phyloP scores from a whole-genome alignment of 2,888 invertebrate genomes.

The Trichopoda pennipes region DNA sequence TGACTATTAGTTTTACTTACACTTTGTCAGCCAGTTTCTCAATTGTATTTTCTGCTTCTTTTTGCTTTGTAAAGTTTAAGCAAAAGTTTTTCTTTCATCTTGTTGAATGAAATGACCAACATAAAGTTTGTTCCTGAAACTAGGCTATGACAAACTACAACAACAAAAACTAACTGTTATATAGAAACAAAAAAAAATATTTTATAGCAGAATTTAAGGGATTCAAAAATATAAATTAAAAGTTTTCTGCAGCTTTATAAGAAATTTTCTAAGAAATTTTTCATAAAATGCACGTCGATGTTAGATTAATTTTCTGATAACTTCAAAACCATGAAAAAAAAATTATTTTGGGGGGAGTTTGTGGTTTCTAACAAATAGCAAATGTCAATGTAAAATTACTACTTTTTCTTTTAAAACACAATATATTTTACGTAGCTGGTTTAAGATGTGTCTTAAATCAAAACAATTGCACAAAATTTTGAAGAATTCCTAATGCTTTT shows the following conservation, averaged over 20 bases:
- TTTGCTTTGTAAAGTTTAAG: conserved; percentile 24
- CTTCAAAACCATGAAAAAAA: not conserved
- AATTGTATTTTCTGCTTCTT: not conserved
- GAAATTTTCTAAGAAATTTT: not conserved
- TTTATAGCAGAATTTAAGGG: conserved; percentile 26
- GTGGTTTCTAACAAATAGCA: no score
- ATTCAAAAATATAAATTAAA: conserved; percentile 6
- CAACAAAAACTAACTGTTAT: conserved; percentile 10
- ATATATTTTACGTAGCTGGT: no score
- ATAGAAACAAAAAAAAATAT: not conserved
- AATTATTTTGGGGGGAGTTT: no score
- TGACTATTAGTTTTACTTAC: not conserved
- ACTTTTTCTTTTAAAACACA: no score
- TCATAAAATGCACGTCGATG: not conserved
- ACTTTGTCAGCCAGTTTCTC: no score
- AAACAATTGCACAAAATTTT: no score
- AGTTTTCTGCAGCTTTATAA: not conserved
- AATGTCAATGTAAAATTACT: no score
- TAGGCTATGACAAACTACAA: conserved; percentile 24
- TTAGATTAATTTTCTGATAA: not conserved
- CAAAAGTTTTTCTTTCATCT: conserved; percentile 54
- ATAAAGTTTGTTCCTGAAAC: conserved; percentile 50
- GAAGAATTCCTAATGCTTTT: no score
- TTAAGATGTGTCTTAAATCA: no score
- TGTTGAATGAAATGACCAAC: conserved; percentile 53